These are phyloP conservation scores for Mesorhabditis sp. DNA, from an alignment of 2,888 invertebrate species.

Conservation along the genomic window DNA sequence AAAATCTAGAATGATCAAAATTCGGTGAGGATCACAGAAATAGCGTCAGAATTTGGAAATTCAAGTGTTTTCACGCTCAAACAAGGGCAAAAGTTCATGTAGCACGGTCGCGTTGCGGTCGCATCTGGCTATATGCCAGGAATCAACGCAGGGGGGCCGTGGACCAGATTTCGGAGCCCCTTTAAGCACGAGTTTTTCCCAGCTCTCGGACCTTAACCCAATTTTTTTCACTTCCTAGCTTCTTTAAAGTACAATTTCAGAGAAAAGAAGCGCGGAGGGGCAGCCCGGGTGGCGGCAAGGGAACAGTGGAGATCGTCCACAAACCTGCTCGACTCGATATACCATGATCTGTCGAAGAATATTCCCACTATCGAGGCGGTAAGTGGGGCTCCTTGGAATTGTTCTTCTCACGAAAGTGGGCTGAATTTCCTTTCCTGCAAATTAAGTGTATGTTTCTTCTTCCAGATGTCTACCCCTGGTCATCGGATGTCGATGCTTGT, in stretches of 20 bases:
- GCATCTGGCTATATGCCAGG: too few species aligned
- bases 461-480: slow-evolving; percentile 25
- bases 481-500: neutral
- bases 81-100: too few species aligned
- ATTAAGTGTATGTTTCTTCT: neutral
- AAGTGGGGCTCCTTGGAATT: neutral
- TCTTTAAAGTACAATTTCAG: slow-evolving; percentile 11
- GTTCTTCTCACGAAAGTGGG: slow-evolving; percentile 1
- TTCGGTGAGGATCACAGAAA: too few species aligned
- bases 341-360: slow-evolving; percentile 48
- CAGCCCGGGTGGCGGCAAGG: slow-evolving; percentile 37
- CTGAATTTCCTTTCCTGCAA: too few species aligned
- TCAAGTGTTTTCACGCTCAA: too few species aligned
- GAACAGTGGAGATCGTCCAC: slow-evolving; percentile 55
- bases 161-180: too few species aligned
- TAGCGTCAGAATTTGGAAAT: too few species aligned
- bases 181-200: too few species aligned
- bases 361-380: slow-evolving; percentile 54
- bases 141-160: too few species aligned
- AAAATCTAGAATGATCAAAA: too few species aligned
- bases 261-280: slow-evolving; percentile 38
- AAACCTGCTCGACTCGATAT: slow-evolving; percentile 48
- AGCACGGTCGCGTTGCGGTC: too few species aligned
- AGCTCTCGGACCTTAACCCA: too few species aligned
- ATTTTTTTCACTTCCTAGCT: neutral